phyloP scores from a whole-genome alignment of 37 sponge, comb jelly and placozoan genomes.

The Haliclona indistincta region DNA sequence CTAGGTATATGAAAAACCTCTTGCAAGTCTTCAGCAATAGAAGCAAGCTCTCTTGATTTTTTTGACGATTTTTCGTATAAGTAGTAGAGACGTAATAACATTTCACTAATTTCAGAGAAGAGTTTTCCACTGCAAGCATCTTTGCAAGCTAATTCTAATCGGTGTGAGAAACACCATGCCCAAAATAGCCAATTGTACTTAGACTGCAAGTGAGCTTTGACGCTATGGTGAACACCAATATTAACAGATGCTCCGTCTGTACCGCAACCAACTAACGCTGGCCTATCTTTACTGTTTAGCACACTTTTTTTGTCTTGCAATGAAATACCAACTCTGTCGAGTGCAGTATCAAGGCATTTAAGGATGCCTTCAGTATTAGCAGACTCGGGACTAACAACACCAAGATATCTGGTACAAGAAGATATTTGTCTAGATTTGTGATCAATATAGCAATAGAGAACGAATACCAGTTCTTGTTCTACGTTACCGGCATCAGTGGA shows the following conservation, averaged over 20 bases:
- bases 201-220: constrained; percentile 50
- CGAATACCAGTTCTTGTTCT: constrained; percentile 52
- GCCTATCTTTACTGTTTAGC: constrained; percentile 17
- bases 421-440: constrained; percentile 14
- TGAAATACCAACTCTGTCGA: constrained; percentile 33
- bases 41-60: constrained; percentile 45
- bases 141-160: constrained; percentile 59
- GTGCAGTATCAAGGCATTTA: constrained; percentile 32
- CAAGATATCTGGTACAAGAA: constrained; percentile 20
- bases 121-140: constrained; percentile 33
- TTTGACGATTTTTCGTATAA: constrained; percentile 55
- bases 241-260: constrained; percentile 71
- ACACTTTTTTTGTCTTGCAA: constrained; percentile 15
- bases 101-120: constrained; percentile 44
- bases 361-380: constrained; percentile 64
- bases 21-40: constrained; percentile 38
- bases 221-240: constrained; percentile 42
- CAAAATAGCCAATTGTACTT: constrained; percentile 51
- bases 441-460: constrained; percentile 29
- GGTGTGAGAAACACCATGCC: constrained; percentile 61
- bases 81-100: constrained; percentile 56
- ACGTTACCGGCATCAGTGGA: constrained; percentile 30
- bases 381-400: constrained; percentile 5
- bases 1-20: constrained; percentile 50
- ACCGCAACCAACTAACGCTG: constrained; percentile 57